Conservation (phyloP, 2,797 vertebrate species). For the Lepilemur septentrionalis region DNA sequence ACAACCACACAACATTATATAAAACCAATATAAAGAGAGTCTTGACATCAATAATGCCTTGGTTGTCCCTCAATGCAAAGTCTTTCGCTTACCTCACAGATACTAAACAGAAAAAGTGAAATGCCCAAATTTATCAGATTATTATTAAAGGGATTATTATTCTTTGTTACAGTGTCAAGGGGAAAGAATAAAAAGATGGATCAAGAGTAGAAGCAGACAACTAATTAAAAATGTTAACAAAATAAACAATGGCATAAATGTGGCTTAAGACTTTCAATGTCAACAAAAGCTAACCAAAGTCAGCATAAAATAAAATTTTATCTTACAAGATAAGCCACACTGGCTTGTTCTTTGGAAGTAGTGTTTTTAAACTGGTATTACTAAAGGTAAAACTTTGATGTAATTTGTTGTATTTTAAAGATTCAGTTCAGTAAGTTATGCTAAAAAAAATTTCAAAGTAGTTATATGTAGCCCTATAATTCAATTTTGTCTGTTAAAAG, state of each 20-base stretch:
- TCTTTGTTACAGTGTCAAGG: background rate
- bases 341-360: slow-evolving; percentile 1
- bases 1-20: background rate
- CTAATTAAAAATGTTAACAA: slow-evolving; percentile 37
- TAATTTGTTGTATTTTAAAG: slow-evolving; percentile 6
- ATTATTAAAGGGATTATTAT: slow-evolving; percentile 10
- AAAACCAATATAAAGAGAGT: slow-evolving; percentile 2
- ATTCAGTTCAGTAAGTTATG: slow-evolving; percentile 1
- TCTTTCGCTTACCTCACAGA: slow-evolving; percentile 16
- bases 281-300: background rate
- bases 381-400: background rate
- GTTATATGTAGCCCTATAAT: background rate
- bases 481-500: slow-evolving; percentile 64
- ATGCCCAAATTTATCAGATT: slow-evolving; percentile 46
- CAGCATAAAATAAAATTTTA: slow-evolving; percentile 11
- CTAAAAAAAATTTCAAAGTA: background rate
- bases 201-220: slow-evolving; percentile 15
- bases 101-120: slow-evolving; percentile 14
- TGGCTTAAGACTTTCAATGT: background rate
- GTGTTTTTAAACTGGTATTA: slow-evolving; percentile 15
- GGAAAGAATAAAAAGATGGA: background rate
- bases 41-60: background rate
- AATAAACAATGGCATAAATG: background rate
- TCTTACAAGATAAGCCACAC: background rate
- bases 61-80: background rate